phyloP scores from a whole-genome alignment of 2,888 invertebrate species.

The Cryptocheilus praepositus region DNA sequence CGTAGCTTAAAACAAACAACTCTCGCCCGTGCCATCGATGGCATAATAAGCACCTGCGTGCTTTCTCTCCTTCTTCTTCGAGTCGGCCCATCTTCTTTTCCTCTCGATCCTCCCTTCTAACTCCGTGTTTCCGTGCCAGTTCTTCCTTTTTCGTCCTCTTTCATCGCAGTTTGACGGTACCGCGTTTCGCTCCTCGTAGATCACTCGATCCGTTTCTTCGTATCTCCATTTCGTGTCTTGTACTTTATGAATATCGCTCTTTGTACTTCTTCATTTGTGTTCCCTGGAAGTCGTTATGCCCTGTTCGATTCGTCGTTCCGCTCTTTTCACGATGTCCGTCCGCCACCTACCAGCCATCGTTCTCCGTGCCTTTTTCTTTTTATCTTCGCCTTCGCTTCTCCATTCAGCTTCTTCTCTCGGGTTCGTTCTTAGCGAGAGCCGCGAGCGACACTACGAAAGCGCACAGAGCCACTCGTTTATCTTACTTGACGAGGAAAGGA shows the following conservation, averaged over 20 bases:
- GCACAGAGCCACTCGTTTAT: slow-evolving; percentile 70
- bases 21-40: slow-evolving; percentile 61
- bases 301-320: slow-evolving; percentile 8
- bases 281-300: slow-evolving; percentile 5
- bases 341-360: too few species aligned
- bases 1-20: slow-evolving; percentile 58
- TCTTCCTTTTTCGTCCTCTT: slow-evolving; percentile 1
- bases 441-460: slow-evolving; percentile 44
- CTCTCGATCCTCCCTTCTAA: background rate
- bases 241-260: background rate
- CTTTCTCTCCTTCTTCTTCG: slow-evolving; percentile 4
- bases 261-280: background rate
- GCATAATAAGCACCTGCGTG: slow-evolving; percentile 60
- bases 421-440: slow-evolving; percentile 26
- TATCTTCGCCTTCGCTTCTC: slow-evolving; percentile 11
- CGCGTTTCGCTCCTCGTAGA: background rate
- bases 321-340: slow-evolving; percentile 1
- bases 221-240: slow-evolving; percentile 3
- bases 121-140: background rate
- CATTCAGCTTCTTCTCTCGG: background rate
- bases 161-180: background rate
- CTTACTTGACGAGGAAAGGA: slow-evolving; percentile 75
- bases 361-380: background rate
- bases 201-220: background rate
- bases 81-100: background rate